phyloP scores from a whole-genome alignment of 2,797 vertebrate genomes.

The Mormyrops boulengeri region DNA sequence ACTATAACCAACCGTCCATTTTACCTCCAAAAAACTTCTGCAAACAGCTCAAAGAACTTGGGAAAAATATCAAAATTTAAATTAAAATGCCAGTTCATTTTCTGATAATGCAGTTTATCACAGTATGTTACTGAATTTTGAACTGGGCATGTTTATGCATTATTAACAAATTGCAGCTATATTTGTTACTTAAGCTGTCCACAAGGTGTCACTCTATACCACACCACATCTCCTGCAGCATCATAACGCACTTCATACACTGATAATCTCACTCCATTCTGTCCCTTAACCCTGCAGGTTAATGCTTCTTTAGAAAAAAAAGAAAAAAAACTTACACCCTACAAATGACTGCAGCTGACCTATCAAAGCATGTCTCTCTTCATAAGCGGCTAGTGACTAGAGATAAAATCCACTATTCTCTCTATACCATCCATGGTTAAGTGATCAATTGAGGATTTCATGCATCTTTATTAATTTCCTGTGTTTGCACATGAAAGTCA shows the following conservation, averaged over 20 bases:
- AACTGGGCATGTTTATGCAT: not conserved
- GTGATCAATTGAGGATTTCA: not conserved
- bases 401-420: not conserved
- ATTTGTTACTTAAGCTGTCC: not conserved
- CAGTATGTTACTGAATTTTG: not conserved
- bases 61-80: not conserved
- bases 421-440: not conserved
- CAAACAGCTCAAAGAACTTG: not conserved
- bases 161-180: not conserved
- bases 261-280: not conserved
- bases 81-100: not conserved
- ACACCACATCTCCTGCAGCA: not conserved
- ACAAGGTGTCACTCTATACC: conserved; percentile 16
- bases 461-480: not conserved
- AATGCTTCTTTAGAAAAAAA: not conserved
- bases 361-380: not conserved
- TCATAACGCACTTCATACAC: not conserved
- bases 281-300: not conserved
- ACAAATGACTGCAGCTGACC: not conserved
- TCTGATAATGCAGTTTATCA: not conserved
- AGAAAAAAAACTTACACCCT: not conserved
- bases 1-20: not conserved
- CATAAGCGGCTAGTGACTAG: not conserved
- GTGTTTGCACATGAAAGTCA: not conserved
- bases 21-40: not conserved